Conservation (phyloP, 2,113 vertebrate genomes). For the Ceyx margarethae region DNA sequence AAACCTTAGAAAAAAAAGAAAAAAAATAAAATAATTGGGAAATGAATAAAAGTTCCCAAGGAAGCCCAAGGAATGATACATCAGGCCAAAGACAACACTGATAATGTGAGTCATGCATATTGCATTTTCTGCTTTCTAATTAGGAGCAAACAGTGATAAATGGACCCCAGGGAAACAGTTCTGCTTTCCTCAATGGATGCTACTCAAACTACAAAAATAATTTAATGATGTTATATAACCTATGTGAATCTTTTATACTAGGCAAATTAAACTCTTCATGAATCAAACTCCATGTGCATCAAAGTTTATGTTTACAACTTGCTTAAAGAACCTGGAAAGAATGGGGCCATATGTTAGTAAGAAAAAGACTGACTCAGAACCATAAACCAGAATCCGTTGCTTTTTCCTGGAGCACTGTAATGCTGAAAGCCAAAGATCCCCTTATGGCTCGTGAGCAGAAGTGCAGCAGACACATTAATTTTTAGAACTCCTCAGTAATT, state of each 20-base stretch:
- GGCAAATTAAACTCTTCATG: conserved; percentile 46
- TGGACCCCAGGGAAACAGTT: conserved; percentile 44
- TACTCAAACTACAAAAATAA: conserved; percentile 48
- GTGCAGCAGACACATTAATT: conserved; percentile 11
- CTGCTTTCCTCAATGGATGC: conserved; percentile 29
- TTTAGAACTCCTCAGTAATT: background rate
- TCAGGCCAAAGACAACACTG: background rate
- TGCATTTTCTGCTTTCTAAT: conserved; percentile 55
- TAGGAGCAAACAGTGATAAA: conserved; percentile 61
- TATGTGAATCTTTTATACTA: conserved; percentile 20
- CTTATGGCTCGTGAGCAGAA: conserved; percentile 24
- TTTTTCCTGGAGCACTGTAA: conserved; percentile 11
- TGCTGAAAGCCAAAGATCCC: conserved; percentile 32
- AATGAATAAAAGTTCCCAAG: background rate
- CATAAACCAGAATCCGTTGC: conserved; percentile 22
- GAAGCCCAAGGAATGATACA: background rate
- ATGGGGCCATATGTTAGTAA: conserved; percentile 57
- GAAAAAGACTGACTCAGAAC: conserved; percentile 51
- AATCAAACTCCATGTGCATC: conserved; percentile 55
- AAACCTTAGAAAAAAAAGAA: conserved; percentile 76
- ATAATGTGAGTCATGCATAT: background rate
- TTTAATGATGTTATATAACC: conserved; percentile 45
- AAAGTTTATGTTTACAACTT: conserved; percentile 39
- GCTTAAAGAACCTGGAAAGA: conserved; percentile 53
- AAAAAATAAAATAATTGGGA: background rate